Base-by-base conservation (phyloP, 1,140 invertebrate genomes). In the Glossosoma conforme region DNA sequence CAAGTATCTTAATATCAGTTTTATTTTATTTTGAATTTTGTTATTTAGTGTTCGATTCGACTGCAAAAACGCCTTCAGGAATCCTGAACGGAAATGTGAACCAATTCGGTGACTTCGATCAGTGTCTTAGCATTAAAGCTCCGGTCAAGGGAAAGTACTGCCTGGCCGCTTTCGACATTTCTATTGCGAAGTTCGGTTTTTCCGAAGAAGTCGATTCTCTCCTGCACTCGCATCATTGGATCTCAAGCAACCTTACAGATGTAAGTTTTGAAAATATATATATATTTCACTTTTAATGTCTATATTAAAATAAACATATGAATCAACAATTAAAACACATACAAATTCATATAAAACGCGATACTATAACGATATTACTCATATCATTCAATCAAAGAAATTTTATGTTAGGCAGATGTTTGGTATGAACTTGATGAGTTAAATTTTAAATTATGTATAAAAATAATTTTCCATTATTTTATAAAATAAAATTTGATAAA, bases 101-200 rank as follows among this genome's bases (percentile, higher is more conserved):
- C 57, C 80, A 82, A 57, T 75, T 78, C 18, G 80, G 81, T 3
- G 81, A 83, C 60, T 82, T 77, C 53, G 79, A 82, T 64, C 70
- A 80, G 56, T 82, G 81, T 56, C 59, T 81, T n/a, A 65, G 60
- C 38, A 60, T 61, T 4, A 59, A 68, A 14, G 65, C 62, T 2
- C 65, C 69, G 0, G 68, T 79, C 0, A 51, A 66, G 11, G 80
- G 80, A 11, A 74, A 81, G 57, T 83, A 83, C 60, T 84, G 81
- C 60, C 62, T 83, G 10, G 73, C 77, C 0, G 74, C 70, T 8
- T 52, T 82, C 3, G 73, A 82, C 54, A 44, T 82, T 14, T 67
- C 67, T 50, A 54, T 75, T 33, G 60, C 63, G 9, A 62, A 65
- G 1, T 65, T 67, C 25, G 57, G 61, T 3, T 69, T 69, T 21